Evolutionary conservation across 2,888 invertebrate species (phyloP), one percentile per base, ranked within the genome.

Genomic region (Sipunculus nudus): DNA sequence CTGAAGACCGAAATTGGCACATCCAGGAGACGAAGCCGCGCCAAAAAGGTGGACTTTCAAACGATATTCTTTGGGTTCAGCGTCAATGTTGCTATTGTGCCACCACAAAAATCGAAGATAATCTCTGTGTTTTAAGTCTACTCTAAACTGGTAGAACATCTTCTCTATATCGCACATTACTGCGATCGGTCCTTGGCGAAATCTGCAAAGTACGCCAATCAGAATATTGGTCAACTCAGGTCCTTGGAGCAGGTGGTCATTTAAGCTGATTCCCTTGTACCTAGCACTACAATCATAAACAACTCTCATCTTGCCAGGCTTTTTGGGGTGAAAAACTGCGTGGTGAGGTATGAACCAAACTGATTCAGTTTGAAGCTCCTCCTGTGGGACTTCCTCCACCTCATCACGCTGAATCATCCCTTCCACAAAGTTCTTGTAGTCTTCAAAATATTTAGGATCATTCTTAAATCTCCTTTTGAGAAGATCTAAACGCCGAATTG

Each of bases 161-260:
- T n/a, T 2, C 26, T 59, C 52, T 13, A 61, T 61, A 38, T 61
- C 61, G 26, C 53, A 41, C n/a, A 45, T 53, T 6, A 62, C 1
- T 3, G 53, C 62, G 13, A 59, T 29, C 29, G n/a, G 16, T 31
- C 48, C 59, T 48, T 47, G 48, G 6, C 63, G 6, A 38, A 63
- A 54, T 3, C 63, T n/a, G 31, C 25, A 32, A 4, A 62, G 40
- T 8, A 62, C 59, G 31, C 59, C 59, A 16, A 46, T 13, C 26
- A 61, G 31, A 2, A 13, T 45, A 31, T 48, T 63, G 2, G 40
- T 49, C 29, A 48, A 16, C 26, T 61, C 59, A 10, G 63, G 59
- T 21, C 59, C 63, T 19, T 29, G 43, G 8, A 63, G 31, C 19
- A 63, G 5, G 16, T 25, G 25, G 23, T 55, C 50, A 45, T 61